A percentile compares a stretch with the other conserved stretches of the same genome.
Conservation (phyloP, 2,888 invertebrate species). For the Sicus ferrugineus region DNA sequence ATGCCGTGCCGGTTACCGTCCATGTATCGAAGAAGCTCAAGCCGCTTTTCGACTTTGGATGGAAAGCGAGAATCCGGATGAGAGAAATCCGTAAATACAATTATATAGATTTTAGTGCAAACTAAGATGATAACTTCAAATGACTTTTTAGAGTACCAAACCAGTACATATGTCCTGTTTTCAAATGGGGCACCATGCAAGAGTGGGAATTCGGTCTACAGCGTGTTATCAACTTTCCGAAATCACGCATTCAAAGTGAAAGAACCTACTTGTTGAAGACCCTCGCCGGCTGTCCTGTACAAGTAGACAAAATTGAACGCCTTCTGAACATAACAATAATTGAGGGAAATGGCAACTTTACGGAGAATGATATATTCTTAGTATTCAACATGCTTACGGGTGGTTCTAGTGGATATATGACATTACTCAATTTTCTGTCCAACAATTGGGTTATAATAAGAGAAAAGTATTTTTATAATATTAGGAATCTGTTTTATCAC, state of each 20-base stretch:
- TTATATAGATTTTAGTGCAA: neutral
- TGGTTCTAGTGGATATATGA: constrained; percentile 75
- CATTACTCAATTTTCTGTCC: constrained; percentile 75
- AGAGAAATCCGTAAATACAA: constrained; percentile 78
- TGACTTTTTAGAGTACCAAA: constrained; percentile 72
- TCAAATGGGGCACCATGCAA: constrained; percentile 80
- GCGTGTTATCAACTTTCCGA: constrained; percentile 78
- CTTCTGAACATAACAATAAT: constrained; percentile 75
- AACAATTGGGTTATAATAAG: constrained; percentile 77
- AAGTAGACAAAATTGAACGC: constrained; percentile 73
- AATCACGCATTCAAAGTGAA: constrained; percentile 75
- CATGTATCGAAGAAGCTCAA: constrained; percentile 80
- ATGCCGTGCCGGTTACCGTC: constrained; percentile 78
- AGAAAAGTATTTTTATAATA: constrained; percentile 66
- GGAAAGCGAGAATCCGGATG: constrained; percentile 76
- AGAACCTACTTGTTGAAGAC: constrained; percentile 80
- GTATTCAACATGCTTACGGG: constrained; percentile 80
- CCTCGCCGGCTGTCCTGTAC: constrained; percentile 80
- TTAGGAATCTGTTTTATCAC: neutral
- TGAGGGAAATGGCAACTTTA: constrained; percentile 76
- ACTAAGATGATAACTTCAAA: neutral
- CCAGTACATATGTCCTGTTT: constrained; percentile 81
- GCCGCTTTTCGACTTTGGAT: constrained; percentile 79
- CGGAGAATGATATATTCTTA: constrained; percentile 77
- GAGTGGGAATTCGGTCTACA: constrained; percentile 86